phyloP scores from a whole-genome alignment of 2,888 invertebrate genomes.

The Sussaba pulchella region DNA sequence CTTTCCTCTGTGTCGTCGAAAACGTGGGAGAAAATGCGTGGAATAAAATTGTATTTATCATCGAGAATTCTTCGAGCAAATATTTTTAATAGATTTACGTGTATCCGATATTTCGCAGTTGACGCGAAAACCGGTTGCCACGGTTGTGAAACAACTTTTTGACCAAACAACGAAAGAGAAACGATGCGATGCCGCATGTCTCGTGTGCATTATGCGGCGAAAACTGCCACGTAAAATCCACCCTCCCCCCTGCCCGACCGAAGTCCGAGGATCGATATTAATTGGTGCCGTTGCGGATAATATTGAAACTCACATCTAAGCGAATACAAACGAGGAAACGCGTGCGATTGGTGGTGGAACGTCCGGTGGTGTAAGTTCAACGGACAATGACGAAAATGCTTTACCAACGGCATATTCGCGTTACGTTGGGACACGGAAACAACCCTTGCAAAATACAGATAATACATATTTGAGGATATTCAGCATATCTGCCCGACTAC shows the following conservation, averaged over 20 bases:
- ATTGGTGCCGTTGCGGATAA: constrained; percentile 78
- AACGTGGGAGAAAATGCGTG: background rate
- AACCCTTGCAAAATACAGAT: constrained; percentile 18
- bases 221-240: background rate
- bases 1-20: background rate
- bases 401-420: background rate
- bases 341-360: constrained; percentile 70
- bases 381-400: constrained; percentile 23
- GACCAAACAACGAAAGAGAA: constrained; percentile 9
- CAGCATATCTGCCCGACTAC: constrained; percentile 23
- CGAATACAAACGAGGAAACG: constrained; percentile 77
- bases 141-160: constrained; percentile 18
- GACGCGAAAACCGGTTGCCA: background rate
- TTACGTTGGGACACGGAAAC: background rate
- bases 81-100: constrained; percentile 10
- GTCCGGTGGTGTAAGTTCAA: background rate
- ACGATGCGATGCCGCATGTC: background rate
- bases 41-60: constrained; percentile 15
- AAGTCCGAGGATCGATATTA: constrained; percentile 71
- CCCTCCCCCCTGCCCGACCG: background rate
- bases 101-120: constrained; percentile 18
- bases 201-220: constrained; percentile 28
- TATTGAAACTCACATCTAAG: constrained; percentile 82
- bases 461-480: constrained; percentile 42
- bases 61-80: background rate